A percentile compares a stretch with the other conserved stretches of the same genome.
These are phyloP conservation scores for Calameuta filiformis DNA, from an alignment of 2,888 invertebrate genomes.

Conservation along the genomic window DNA sequence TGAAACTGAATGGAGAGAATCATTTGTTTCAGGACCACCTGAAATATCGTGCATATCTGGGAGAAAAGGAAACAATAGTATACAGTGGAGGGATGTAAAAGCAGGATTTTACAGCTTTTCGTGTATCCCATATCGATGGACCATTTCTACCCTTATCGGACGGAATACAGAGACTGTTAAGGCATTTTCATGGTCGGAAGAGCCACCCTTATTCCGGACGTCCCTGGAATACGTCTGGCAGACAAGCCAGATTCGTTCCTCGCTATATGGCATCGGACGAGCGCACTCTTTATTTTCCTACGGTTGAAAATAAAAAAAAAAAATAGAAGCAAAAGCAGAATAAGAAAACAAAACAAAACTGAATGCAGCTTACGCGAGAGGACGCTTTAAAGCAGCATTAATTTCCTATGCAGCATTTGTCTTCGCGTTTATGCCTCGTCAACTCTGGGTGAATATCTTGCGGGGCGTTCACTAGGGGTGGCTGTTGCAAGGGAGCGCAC, in stretches of 20 bases:
- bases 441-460: constrained; percentile 5
- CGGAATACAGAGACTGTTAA: not conserved
- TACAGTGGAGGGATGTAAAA: not conserved
- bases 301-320: not conserved
- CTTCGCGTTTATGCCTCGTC: constrained; percentile 19
- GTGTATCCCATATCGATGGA: not conserved
- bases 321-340: not conserved
- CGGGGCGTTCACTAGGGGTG: not conserved
- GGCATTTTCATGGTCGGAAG: not conserved
- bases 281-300: constrained; percentile 2
- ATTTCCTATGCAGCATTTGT: constrained; percentile 24
- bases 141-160: not conserved
- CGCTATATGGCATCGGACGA: not conserved
- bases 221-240: not conserved
- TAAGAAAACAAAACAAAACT: not conserved
- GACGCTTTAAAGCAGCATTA: constrained; percentile 20
- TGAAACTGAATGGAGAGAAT: not conserved
- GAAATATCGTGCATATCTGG: not conserved
- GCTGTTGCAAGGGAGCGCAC: not conserved
- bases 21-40: not conserved
- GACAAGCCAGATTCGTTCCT: not conserved
- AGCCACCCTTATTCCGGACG: not conserved
- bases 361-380: constrained; percentile 9
- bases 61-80: not conserved
- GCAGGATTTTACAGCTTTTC: not conserved